A percentile compares a stretch with the other conserved stretches of the same genome.
Evolutionary conservation across 2,797 vertebrate species (phyloP).

Genomic region (Enteromius afrohamiltoni): DNA sequence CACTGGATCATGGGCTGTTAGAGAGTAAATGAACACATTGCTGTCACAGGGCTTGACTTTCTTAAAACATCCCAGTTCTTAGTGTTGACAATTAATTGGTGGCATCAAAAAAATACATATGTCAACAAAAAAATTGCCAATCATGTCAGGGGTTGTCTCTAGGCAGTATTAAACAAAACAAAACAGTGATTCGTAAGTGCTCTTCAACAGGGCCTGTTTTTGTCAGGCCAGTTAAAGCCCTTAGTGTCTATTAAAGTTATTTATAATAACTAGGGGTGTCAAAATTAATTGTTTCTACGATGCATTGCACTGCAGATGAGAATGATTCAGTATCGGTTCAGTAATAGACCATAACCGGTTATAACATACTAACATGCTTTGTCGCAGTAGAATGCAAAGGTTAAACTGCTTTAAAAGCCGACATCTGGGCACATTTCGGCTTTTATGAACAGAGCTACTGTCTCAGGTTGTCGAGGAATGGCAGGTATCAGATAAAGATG

Average conservation of each 20-base stretch:
- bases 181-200: slow-evolving; percentile 43
- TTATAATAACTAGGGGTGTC: slow-evolving; percentile 43
- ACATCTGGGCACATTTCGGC: too few species aligned
- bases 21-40: not conserved
- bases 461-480: too few species aligned
- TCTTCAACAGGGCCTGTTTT: slow-evolving; percentile 39
- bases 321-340: too few species aligned
- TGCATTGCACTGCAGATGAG: too few species aligned
- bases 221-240: slow-evolving; percentile 19
- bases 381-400: too few species aligned
- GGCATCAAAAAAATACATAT: not conserved
- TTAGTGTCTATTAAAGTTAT: slow-evolving; percentile 55
- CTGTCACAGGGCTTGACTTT: not conserved
- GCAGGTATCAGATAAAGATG: too few species aligned
- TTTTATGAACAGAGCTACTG: too few species aligned
- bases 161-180: slow-evolving; percentile 15
- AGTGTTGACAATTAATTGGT: not conserved
- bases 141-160: slow-evolving; percentile 15
- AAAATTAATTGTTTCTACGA: too few species aligned
- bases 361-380: too few species aligned
- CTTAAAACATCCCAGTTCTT: not conserved
- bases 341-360: too few species aligned
- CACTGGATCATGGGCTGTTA: not conserved
- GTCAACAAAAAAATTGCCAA: not conserved
- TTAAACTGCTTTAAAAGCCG: too few species aligned